Base-by-base conservation (phyloP, 2,797 vertebrate genomes). In the Siniperca undulata region DNA sequence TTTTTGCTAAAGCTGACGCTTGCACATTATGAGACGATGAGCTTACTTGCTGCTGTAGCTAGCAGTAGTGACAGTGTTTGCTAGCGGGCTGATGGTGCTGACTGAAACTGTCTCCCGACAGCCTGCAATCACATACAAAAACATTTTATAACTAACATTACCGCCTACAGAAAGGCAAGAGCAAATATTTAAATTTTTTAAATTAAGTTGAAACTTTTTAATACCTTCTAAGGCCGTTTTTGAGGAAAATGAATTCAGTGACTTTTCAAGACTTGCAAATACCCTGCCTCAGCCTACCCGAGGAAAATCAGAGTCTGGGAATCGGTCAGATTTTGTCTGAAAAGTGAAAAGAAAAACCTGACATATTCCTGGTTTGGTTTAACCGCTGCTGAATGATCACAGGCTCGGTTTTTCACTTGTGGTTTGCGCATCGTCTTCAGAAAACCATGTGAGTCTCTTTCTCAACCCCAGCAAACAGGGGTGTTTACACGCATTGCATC, bases 371-470 rank as follows among this genome's bases (percentile, higher is more conserved):
- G 46, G 22, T 77, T 77, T 60, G 10, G 14, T 65, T 55, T 60
- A 11, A 7, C 30, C 9, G 19, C 40, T 52, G 7, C 30, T 65
- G 46, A 70, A 12, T 42, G 46, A 77, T 10, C 17, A 34, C 24
- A 19, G n/a, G 1, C 12, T 46, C 48, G 13, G 6, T 44, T 61
- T 70, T 34, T 62, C 4, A 46, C 0, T 42, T 71, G 71, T 38
- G 59, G 55, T 72, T 81, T 44, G 24, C 58, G 20, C 19, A 5
- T 55, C 10, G 4, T 36, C 7, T 60, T 80, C 3, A n/a, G 0
- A 59, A 76, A 53, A 58, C 11, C 40, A 68, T 5, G 50, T 36
- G 56, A 77, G 52, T 40, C 5, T 66, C 70, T 76, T 78, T 83
- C 77, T 73, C 72, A 78, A 85, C 36, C 0, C 1, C 19, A 6